Conservation (phyloP, 2,113 vertebrate species). For the Ophthalmotilapia sp. region DNA sequence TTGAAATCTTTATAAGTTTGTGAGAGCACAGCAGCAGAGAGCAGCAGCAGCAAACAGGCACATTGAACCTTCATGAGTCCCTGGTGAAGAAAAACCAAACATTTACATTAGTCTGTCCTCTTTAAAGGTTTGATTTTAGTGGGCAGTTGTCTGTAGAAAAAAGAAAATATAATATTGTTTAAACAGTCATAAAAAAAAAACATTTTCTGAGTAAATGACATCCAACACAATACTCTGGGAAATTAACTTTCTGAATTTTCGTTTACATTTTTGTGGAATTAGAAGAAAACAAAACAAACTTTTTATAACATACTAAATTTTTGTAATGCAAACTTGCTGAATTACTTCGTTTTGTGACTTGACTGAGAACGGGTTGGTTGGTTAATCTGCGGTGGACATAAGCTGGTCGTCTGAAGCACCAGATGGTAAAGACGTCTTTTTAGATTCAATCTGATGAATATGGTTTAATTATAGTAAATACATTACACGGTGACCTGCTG, state of each 20-base stretch:
- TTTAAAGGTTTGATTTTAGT: neutral
- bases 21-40: neutral
- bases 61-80: neutral
- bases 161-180: neutral
- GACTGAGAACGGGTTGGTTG: neutral
- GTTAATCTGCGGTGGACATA: neutral
- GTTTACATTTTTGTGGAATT: neutral
- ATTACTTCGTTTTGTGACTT: neutral
- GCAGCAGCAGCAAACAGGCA: neutral
- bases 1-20: neutral
- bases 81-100: neutral
- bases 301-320: neutral
- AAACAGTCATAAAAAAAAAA: neutral
- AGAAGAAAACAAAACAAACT: accelerated
- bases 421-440: neutral
- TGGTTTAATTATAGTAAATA: neutral
- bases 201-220: neutral
- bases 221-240: accelerated
- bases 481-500: neutral
- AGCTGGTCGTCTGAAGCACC: neutral
- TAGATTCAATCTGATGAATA: neutral
- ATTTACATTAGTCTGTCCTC: neutral
- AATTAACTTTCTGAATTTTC: neutral
- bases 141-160: neutral
- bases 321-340: neutral